These are phyloP conservation scores for Cremastinae sp. DNA, from an alignment of 2,888 invertebrate genomes.

Conservation along the genomic window DNA sequence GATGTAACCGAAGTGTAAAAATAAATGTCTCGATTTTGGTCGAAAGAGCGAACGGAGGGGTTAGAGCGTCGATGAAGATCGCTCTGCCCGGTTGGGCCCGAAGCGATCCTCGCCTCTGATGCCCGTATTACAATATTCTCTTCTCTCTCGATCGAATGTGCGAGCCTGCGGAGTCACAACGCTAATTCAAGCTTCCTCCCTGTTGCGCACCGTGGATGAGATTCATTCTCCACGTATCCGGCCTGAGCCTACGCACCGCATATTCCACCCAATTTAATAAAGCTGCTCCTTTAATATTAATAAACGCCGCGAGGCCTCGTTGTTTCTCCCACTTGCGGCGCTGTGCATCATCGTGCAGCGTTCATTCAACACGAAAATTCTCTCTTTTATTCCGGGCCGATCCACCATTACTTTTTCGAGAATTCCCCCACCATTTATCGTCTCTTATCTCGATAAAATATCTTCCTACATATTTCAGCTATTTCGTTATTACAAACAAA, in stretches of 20 bases:
- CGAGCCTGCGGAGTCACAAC: slow-evolving; percentile 62
- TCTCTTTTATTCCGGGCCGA: no score
- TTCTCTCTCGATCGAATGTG: not conserved
- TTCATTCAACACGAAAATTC: no score
- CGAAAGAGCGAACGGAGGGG: no score
- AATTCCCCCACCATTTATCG: no score
- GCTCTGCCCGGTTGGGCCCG: no score
- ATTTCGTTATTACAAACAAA: slow-evolving; percentile 1
- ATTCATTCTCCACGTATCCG: slow-evolving; percentile 79
- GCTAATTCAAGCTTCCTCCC: slow-evolving; percentile 79
- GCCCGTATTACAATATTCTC: slow-evolving; percentile 1
- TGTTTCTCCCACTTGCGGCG: not conserved
- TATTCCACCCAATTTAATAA: slow-evolving; percentile 78
- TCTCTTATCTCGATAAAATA: not conserved
- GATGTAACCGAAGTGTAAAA: no score
- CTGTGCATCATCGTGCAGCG: no score
- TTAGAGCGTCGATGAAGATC: no score
- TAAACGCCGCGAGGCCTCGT: slow-evolving; percentile 53
- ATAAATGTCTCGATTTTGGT: no score
- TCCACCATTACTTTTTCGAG: no score
- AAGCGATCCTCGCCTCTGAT: no score
- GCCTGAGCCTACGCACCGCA: slow-evolving; percentile 77
- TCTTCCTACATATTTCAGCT: not conserved
- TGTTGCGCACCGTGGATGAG: slow-evolving; percentile 72
- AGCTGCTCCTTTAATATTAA: slow-evolving; percentile 76